Percentiles rank a stretch among this genome's conserved stretches.
Conservation (phyloP, 2,888 invertebrate genomes). For the Ditylenchus weischeri region DNA sequence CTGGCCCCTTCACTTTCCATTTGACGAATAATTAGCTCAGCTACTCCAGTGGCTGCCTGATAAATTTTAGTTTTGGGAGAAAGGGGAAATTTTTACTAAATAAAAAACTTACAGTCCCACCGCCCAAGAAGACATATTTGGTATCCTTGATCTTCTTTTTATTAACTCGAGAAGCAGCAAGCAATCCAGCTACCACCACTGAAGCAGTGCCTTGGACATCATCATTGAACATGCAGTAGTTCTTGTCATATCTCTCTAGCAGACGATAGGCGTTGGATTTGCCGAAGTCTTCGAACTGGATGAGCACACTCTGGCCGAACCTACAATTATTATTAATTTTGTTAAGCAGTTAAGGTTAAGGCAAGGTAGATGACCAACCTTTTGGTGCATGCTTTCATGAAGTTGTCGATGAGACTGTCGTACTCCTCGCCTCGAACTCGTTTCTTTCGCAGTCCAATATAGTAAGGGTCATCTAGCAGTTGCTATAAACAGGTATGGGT, state of each 20-base stretch:
- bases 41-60: conserved; percentile 87
- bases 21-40: conserved; percentile 83
- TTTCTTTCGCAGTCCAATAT: conserved; percentile 83
- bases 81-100: no score
- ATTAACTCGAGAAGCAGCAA: conserved; percentile 81
- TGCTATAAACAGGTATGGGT: neutral
- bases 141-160: conserved; percentile 78
- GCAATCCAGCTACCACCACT: conserved; percentile 87
- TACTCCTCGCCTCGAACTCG: conserved; percentile 79
- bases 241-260: conserved; percentile 79
- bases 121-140: conserved; percentile 89
- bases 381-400: conserved; percentile 73
- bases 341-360: neutral
- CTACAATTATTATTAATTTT: conserved; percentile 50
- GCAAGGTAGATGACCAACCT: conserved; percentile 13
- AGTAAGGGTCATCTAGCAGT: conserved; percentile 71
- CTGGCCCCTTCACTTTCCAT: conserved; percentile 80
- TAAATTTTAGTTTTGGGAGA: neutral
- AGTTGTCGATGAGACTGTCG: conserved; percentile 91
- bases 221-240: conserved; percentile 94
- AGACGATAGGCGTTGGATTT: conserved; percentile 93
- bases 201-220: conserved; percentile 97
- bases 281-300: conserved; percentile 95
- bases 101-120: conserved; percentile 82
- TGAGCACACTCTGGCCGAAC: conserved; percentile 63